These are phyloP conservation scores for Gasterosteus aculeatus DNA, from an alignment of 2,113 vertebrate species.

Conservation along the genomic window DNA sequence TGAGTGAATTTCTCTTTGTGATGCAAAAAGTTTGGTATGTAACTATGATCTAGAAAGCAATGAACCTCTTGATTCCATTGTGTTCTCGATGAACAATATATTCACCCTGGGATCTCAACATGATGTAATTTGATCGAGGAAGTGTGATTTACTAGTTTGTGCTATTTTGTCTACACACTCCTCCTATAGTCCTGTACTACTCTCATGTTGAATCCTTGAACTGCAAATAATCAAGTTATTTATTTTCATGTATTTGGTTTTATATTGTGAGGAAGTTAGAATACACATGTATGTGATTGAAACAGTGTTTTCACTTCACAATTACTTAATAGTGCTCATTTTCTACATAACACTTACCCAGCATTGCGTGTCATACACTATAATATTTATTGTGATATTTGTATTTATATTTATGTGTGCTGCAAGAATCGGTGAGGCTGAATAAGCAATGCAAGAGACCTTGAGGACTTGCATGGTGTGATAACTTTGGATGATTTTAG, in stretches of 20 bases:
- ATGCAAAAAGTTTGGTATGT: constrained; percentile 68
- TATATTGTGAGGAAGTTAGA: constrained; percentile 31
- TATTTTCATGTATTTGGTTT: constrained; percentile 2
- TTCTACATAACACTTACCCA: constrained; percentile 41
- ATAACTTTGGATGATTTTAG: constrained; percentile 9
- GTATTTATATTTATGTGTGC: constrained; percentile 42
- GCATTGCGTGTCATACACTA: constrained; percentile 23
- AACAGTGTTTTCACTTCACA: constrained; percentile 27
- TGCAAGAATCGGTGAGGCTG: constrained; percentile 15
- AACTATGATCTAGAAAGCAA: constrained; percentile 53
- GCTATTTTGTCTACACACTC: constrained; percentile 53
- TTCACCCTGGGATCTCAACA: constrained; percentile 32
- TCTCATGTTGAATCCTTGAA: constrained; percentile 44
- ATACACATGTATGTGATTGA: constrained; percentile 33
- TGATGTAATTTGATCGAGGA: constrained; percentile 25
- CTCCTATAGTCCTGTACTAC: constrained; percentile 42
- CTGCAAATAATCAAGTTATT: constrained; percentile 36
- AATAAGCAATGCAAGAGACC: constrained; percentile 18
- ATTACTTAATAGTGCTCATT: constrained; percentile 6
- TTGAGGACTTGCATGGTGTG: constrained; percentile 14
- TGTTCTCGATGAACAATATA: constrained; percentile 12
- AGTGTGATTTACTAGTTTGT: constrained; percentile 56
- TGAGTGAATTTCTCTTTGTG: constrained; percentile 25
- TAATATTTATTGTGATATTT: constrained; percentile 39
- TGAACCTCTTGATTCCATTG: constrained; percentile 10